These are phyloP conservation scores for Menidia beryllina DNA, from an alignment of 2,113 vertebrate genomes.

Conservation along the genomic window DNA sequence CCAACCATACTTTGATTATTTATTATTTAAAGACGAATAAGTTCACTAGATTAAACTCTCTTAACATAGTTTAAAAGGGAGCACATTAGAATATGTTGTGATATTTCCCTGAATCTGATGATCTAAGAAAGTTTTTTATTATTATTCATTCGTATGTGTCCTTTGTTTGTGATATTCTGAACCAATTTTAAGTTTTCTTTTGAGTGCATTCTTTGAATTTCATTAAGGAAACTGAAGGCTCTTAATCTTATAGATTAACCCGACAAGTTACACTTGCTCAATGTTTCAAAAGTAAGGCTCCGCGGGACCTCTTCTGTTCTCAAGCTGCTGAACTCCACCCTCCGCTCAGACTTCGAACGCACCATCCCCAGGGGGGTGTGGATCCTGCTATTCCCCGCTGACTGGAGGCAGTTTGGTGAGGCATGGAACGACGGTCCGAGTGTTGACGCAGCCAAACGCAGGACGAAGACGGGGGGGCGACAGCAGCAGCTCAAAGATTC, in stretches of 20 bases:
- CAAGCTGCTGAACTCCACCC: slow-evolving; percentile 7
- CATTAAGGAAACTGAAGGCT: no score
- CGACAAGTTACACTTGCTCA: neutral
- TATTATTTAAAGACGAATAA: no score
- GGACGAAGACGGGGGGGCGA: slow-evolving; percentile 24
- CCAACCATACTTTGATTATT: neutral
- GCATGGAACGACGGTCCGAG: slow-evolving; percentile 64
- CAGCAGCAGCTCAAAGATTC: slow-evolving; percentile 7
- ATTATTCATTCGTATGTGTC: no score
- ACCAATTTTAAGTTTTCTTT: no score
- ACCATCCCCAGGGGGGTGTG: slow-evolving; percentile 62
- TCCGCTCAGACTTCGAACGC: slow-evolving; percentile 38
- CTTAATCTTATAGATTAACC: no score
- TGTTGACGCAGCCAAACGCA: slow-evolving; percentile 37
- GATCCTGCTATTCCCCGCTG: slow-evolving; percentile 55
- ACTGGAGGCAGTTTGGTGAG: slow-evolving; percentile 38
- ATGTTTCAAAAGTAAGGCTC: neutral
- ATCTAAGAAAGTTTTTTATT: no score
- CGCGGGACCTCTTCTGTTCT: no score
- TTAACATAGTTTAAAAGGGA: no score
- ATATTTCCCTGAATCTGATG: no score
- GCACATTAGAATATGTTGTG: neutral
- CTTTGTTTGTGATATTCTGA: no score
- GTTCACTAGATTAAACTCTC: neutral
- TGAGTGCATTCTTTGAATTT: no score